Evolutionary conservation across 2,888 invertebrate genomes (phyloP).

Genomic region (Cerceris ruficornis): DNA sequence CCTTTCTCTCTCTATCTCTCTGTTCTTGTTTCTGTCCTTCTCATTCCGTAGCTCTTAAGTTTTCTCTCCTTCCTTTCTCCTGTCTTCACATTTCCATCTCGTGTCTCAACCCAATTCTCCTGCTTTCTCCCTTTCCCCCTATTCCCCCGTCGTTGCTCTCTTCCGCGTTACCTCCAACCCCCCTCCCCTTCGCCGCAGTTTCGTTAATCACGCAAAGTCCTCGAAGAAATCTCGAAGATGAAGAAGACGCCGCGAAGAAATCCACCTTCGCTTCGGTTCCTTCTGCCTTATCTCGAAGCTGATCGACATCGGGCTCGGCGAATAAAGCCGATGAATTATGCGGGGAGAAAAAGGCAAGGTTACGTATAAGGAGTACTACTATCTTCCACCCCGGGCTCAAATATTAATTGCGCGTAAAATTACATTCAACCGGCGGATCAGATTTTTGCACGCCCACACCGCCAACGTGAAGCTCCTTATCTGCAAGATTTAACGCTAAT

Average conservation of each 20-base stretch:
- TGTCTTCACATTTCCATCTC: too few relatives aligned
- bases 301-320: slow-evolving; percentile 3
- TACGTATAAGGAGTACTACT: neutral
- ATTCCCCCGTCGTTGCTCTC: neutral
- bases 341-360: neutral
- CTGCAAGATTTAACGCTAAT: slow-evolving; percentile 29
- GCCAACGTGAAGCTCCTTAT: slow-evolving; percentile 22
- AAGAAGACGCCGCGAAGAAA: too few relatives aligned
- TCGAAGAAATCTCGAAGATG: too few relatives aligned
- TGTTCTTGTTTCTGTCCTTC: too few relatives aligned
- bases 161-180: neutral
- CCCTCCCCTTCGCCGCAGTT: neutral
- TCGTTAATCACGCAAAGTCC: neutral
- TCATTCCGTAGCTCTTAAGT: too few relatives aligned
- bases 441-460: slow-evolving; percentile 13
- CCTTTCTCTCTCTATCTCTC: too few relatives aligned
- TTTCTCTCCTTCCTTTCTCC: too few relatives aligned
- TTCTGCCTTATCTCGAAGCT: slow-evolving; percentile 2
- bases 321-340: slow-evolving; percentile 14
- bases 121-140: neutral
- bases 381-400: slow-evolving; percentile 26
- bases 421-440: slow-evolving; percentile 35
- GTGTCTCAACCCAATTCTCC: neutral
- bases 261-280: neutral
- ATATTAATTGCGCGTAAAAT: slow-evolving; percentile 59